Evolutionary conservation across 2,797 vertebrate species (phyloP), one percentile per base, ranked within the genome.

Genomic region (Hapalemur alaotrensis): DNA sequence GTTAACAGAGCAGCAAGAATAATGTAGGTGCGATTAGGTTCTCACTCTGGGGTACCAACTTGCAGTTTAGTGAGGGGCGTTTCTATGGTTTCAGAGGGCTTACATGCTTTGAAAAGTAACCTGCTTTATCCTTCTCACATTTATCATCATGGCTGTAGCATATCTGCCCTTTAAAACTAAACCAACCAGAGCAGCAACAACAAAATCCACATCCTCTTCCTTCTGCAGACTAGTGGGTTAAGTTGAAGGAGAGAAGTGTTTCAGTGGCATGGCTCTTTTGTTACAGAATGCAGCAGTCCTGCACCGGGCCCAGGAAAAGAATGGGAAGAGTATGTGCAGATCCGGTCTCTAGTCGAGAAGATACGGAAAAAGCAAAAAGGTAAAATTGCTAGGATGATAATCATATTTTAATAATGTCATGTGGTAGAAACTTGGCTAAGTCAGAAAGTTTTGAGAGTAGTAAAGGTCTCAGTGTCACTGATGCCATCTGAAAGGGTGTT

Each of bases 331-430:
- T 99, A 99, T 30, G 94, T 99, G n/a, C 99, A 99, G 98, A 99
- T 99, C 97, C 99, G 99, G 95, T 97, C 98, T 0, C 98, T 99
- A 75, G 99, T 99, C 73, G 99, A 99, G 97, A 99, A 99, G 98
- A 99, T 99, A 96, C 99, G 99, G 73, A 99, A 99, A 98, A 99
- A 99, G 85, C 99, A 99, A 91, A 99, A 99, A 98, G 99, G 99
- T 99, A 98, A 92, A 28, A 41, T 32, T 76, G 35, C 32, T 67
- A 52, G 93, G 92, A 52, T 17, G 61, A 9, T 23, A 30, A 30
- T 25, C 1, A 0, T 30, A 22, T 10, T 67, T 61, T 57, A 63
- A 15, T 52, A 23, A 18, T 15, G n/a, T 67, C 20, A 0, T 0
- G 12, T 78, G 23, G 14, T 69, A 28, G 78, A 35, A 73, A 32